Base-by-base conservation (phyloP, 2,797 vertebrate species). In the Podarcis siculus region DNA sequence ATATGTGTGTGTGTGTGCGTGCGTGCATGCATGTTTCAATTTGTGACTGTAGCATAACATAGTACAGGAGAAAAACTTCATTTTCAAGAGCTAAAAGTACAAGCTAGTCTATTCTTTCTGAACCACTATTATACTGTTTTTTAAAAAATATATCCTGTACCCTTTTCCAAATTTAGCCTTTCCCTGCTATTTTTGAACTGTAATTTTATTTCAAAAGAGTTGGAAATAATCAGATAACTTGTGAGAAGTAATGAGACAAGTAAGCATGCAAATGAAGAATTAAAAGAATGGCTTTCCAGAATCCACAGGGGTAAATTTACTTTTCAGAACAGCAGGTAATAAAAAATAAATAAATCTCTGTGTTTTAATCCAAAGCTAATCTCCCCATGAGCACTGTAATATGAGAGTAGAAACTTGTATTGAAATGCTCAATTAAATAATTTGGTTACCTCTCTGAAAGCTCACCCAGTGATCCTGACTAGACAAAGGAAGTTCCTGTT, bases 401-500 rank as follows among this genome's bases (percentile, higher is more conserved):
- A 78, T 93, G 61, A 89, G 21, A 75, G 27, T 6, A n/a, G 72
- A 83, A 73, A 2, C 2, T 8, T 88, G 85, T 84, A 80, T 67
- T 84, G 77, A 91, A 93, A 83, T 30, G 88, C 79, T 91, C 25
- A 86, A 90, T 93, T 86, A 92, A 93, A 90, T 27, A 90, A 89
- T 90, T 89, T 91, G 86, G 3, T 86, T 92, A 87, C 23, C 15
- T 86, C 39, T 84, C 80, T 75, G 55, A 89, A 90, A 93, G 66
- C 86, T 89, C 90, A 91, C 39, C 83, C 49, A 84, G 82, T 69
- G 23, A 55, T 7, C 5, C 85, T 17, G 83, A 12, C 84, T 90
- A 82, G 64, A 69, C 77, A 85, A 89, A 90, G 39, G 6, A 75
- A 64, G n/a, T 64, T 45, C 0, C 49, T 85, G 86, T 39, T 89